phyloP scores from a whole-genome alignment of 2,797 vertebrate genomes.

The Dipus sagitta region DNA sequence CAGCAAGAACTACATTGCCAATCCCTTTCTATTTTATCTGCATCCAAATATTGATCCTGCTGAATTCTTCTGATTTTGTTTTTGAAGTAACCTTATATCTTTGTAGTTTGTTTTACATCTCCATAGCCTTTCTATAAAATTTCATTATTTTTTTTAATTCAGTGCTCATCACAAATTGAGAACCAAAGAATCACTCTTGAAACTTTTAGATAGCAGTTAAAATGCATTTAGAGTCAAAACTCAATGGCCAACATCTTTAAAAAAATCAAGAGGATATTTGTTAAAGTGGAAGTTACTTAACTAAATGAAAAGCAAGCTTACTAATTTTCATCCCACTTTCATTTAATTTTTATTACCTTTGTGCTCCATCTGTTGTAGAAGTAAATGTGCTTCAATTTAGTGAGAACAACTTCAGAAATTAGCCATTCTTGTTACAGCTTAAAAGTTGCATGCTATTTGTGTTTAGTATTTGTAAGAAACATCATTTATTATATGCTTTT shows the following conservation, averaged over 20 bases:
- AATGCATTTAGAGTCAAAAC: conserved; percentile 47
- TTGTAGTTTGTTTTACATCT: conserved; percentile 34
- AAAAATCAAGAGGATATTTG: conserved; percentile 44
- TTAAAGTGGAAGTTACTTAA: conserved; percentile 42
- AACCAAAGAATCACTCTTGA: not conserved
- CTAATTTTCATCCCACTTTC: conserved; percentile 46
- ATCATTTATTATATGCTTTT: conserved; percentile 6
- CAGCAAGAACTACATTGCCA: not conserved
- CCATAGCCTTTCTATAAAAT: conserved; percentile 36
- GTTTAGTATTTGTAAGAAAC: conserved; percentile 30
- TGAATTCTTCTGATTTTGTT: conserved; percentile 65
- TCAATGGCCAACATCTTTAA: conserved; percentile 26
- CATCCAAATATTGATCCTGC: conserved; percentile 57
- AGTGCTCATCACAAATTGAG: conserved; percentile 47
- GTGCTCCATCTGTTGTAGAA: conserved; percentile 43
- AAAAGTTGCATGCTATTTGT: conserved; percentile 31
- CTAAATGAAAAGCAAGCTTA: conserved; percentile 48
- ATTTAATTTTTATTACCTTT: conserved; percentile 66
- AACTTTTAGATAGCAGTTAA: conserved; percentile 44
- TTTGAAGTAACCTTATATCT: conserved; percentile 42
- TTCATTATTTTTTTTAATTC: conserved; percentile 36
- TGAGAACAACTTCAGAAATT: conserved; percentile 66
- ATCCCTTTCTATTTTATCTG: conserved; percentile 56
- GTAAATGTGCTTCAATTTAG: conserved; percentile 48
- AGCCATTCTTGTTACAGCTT: conserved; percentile 23